A percentile compares a stretch with the other conserved stretches of the same genome.
Evolutionary conservation across 2,797 vertebrate species (phyloP).

Genomic region (Peromyscus aztecus): DNA sequence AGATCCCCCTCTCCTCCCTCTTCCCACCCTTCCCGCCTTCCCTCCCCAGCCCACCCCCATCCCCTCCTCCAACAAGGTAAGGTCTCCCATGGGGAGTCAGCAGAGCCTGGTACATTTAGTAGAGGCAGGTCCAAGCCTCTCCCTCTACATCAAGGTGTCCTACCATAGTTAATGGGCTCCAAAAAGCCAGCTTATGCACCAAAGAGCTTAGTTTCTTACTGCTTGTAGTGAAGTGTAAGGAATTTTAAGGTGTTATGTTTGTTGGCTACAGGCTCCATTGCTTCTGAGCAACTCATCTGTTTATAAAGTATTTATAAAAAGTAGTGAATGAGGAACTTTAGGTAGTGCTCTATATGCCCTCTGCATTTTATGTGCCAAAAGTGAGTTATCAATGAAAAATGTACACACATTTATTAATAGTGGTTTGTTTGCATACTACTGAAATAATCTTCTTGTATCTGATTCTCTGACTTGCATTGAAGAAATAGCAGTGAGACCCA

Average conservation of each 20-base stretch:
- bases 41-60: too few relatives aligned
- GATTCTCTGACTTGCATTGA: neutral
- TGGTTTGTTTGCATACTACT: neutral
- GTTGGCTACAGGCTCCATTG: neutral
- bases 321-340: neutral
- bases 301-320: slow-evolving; percentile 27
- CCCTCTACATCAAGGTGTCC: too few relatives aligned
- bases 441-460: neutral
- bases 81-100: too few relatives aligned
- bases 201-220: neutral
- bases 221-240: neutral
- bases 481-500: slow-evolving; percentile 29
- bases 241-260: neutral
- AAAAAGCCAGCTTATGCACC: too few relatives aligned
- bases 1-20: too few relatives aligned
- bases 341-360: neutral
- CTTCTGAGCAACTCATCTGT: neutral
- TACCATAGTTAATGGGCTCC: too few relatives aligned
- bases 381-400: neutral
- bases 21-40: too few relatives aligned
- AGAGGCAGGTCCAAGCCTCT: too few relatives aligned
- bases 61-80: too few relatives aligned
- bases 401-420: neutral
- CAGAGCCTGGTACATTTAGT: too few relatives aligned
- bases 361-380: neutral